Evolutionary conservation across 2,113 vertebrate species (phyloP), one percentile per base, ranked within the genome.

Genomic region (Paraplagusia blochii): DNA sequence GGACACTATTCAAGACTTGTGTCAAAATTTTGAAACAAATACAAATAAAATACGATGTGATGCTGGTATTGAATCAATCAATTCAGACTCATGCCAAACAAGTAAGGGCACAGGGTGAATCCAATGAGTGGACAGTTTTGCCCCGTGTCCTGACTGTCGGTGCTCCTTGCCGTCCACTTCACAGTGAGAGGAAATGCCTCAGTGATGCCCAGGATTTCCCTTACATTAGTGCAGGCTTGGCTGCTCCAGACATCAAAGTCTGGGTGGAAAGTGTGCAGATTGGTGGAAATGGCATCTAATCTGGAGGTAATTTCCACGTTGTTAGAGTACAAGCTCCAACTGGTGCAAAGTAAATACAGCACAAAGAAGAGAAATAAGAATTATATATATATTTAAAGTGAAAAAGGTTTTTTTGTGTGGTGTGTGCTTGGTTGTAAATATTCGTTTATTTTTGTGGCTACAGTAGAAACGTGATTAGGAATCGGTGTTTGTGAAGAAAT

Each of bases 171-270:
- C 58, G 8, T 57, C 45, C 61, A 74, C 57, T 50, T 57, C 53
- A 1, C 68, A 76, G 76, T 78, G 56, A 68, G 72, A 87, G 88
- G 85, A 88, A 88, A 85, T 88, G 79, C 82, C 82, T 81, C 57
- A 14, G 64, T 53, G 72, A 83, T 85, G 78, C 81, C 72, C 88
- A 88, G 89, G 89, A 90, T 88, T 88, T 90, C 87, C 86, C 54
- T 71, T 74, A 79, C 85, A 87, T 87, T 89, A 82, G 68, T 51
- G 57, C 44, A 42, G 69, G 57, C 69, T 69, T 16, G 65, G 65
- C 58, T 22, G 51, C 19, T 44, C 63, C 72, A 81, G 67, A 84
- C 87, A 76, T 84, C 83, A 87, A 81, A 88, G 78, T 47, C 63
- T 72, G 76, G 17, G 42, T 64, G 76, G 76, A 76, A 69, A 69